Percentiles rank a stretch among this genome's conserved stretches.
Conservation (phyloP, 1,140 invertebrate genomes). For the Philopotamus ludificatus region DNA sequence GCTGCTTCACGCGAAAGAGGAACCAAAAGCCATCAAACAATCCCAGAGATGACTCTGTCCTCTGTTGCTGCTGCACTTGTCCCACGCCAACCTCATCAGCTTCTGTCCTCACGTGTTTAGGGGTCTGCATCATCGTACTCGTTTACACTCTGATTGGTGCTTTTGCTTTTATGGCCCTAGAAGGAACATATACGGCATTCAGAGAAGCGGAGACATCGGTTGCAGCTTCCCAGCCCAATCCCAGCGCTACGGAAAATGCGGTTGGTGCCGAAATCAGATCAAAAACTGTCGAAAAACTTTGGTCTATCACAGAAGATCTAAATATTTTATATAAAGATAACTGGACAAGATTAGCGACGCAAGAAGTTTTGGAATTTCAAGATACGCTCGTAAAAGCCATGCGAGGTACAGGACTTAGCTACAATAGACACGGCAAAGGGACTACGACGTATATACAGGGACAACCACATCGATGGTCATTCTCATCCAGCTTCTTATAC, state of each 20-base stretch:
- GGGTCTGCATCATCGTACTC: conserved; percentile 82
- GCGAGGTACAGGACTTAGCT: conserved; percentile 39
- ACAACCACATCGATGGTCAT: conserved; percentile 77
- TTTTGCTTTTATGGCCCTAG: conserved; percentile 86
- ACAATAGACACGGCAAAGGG: conserved; percentile 38
- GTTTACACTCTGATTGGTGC: conserved; percentile 89
- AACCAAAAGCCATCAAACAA: conserved; percentile 19
- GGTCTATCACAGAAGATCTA: conserved; percentile 91
- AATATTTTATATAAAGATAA: conserved; percentile 94
- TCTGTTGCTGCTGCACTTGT: conserved; percentile 38
- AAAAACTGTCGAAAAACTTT: conserved; percentile 76
- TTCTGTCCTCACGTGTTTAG: conserved; percentile 55
- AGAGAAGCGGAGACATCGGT: conserved; percentile 56
- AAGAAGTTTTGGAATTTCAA: conserved; percentile 85
- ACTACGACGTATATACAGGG: conserved; percentile 46
- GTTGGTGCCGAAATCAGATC: conserved; percentile 54
- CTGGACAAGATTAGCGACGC: conserved; percentile 82
- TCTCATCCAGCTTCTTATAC: conserved; percentile 90
- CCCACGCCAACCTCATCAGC: conserved; percentile 44
- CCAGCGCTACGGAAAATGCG: conserved; percentile 51
- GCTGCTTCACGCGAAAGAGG: conserved; percentile 32
- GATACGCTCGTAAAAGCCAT: conserved; percentile 55
- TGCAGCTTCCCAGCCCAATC: conserved; percentile 61
- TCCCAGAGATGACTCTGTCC: conserved; percentile 33
- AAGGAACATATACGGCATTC: conserved; percentile 59